phyloP scores from a whole-genome alignment of 2,113 vertebrate species.

The Oreochromis spilurus region DNA sequence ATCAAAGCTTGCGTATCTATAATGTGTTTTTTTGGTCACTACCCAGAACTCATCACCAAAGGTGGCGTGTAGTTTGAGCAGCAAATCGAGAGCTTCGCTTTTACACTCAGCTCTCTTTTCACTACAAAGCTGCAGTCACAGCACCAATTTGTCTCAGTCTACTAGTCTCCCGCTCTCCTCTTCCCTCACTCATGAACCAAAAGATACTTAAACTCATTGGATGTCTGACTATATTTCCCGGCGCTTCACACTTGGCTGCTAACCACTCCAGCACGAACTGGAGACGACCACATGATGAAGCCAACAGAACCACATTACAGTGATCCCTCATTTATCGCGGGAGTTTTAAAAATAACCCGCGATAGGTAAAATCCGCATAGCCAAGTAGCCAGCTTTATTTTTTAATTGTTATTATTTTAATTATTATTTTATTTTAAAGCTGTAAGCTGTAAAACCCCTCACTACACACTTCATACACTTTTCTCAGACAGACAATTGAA shows the following conservation, averaged over 20 bases:
- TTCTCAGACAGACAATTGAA: too few relatives aligned
- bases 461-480: too few relatives aligned
- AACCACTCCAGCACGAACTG: neutral
- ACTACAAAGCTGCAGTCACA: neutral
- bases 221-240: neutral
- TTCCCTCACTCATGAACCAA: neutral
- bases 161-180: neutral
- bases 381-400: too few relatives aligned
- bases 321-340: neutral
- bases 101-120: neutral
- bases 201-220: neutral
- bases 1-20: rapidly evolving
- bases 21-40: neutral
- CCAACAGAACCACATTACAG: neutral
- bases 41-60: neutral
- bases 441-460: too few relatives aligned
- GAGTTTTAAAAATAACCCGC: rapidly evolving
- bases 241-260: neutral
- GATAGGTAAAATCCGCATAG: rapidly evolving
- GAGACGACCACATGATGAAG: neutral
- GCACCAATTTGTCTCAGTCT: neutral
- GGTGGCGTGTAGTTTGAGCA: rapidly evolving
- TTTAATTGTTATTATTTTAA: too few relatives aligned
- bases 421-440: too few relatives aligned
- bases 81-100: neutral